Evolutionary conservation across 1,140 invertebrate genomes (phyloP).

Genomic region (Acyrthosiphon pisum): DNA sequence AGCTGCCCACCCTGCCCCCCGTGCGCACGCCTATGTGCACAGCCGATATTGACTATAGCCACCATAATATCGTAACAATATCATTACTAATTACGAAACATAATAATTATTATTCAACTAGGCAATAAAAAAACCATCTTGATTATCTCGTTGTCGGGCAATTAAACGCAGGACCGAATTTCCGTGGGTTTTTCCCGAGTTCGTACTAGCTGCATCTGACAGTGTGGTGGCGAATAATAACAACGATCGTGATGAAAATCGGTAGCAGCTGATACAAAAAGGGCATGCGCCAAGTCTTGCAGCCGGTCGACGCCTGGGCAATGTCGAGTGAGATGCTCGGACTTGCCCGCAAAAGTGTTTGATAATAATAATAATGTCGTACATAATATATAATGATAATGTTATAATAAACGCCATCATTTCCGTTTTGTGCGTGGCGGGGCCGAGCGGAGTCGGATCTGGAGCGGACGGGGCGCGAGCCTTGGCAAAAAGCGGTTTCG

Average conservation of each 20-base stretch:
- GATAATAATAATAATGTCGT: background rate
- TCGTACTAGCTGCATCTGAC: background rate
- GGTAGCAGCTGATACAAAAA: conserved; percentile 24
- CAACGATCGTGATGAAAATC: background rate
- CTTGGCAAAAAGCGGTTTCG: background rate
- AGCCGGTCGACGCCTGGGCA: background rate
- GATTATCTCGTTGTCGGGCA: background rate
- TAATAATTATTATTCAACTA: background rate
- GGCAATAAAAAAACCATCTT: background rate
- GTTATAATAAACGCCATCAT: conserved; percentile 24
- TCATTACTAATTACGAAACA: background rate
- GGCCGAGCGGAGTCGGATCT: background rate
- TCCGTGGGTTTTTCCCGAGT: background rate
- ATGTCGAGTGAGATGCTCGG: background rate
- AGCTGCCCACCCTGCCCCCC: too few species aligned
- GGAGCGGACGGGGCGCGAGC: background rate
- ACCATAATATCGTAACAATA: background rate
- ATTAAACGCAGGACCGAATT: conserved; percentile 11
- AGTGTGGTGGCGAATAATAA: background rate
- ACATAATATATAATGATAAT: background rate
- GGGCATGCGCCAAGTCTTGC: background rate
- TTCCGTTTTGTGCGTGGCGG: background rate
- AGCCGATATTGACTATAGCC: background rate
- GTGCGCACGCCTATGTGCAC: too few species aligned
- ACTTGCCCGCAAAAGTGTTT: background rate